phyloP scores from a whole-genome alignment of 1,140 invertebrate species.

The Stegodyphus mimosarum region DNA sequence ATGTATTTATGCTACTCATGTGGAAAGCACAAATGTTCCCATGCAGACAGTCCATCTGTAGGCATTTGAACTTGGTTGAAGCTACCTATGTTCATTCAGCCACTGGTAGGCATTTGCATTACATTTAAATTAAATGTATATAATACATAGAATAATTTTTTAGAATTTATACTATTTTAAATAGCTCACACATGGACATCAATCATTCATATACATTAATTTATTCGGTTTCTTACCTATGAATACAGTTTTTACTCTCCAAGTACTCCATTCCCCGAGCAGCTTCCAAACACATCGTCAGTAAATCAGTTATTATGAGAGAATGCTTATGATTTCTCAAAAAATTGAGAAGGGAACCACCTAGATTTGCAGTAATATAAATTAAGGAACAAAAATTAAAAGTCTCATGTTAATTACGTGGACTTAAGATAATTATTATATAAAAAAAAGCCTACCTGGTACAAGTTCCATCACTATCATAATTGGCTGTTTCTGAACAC shows the following conservation, averaged over 20 bases:
- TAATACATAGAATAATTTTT: too few relatives aligned
- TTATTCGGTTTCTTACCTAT: slow-evolving; percentile 70
- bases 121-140: too few relatives aligned
- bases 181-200: too few relatives aligned
- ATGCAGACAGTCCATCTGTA: background rate
- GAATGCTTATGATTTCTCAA: slow-evolving; percentile 73
- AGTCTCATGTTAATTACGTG: background rate
- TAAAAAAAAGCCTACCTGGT: slow-evolving; percentile 74
- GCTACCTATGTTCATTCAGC: too few relatives aligned
- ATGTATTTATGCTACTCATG: background rate
- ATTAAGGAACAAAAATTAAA: background rate
- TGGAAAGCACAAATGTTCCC: background rate
- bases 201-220: too few relatives aligned
- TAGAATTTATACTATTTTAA: too few relatives aligned
- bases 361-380: slow-evolving; percentile 69
- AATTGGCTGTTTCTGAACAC: slow-evolving; percentile 96
- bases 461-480: slow-evolving; percentile 99
- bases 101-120: too few relatives aligned
- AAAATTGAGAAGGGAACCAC: slow-evolving; percentile 89
- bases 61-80: background rate
- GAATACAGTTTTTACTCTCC: slow-evolving; percentile 96
- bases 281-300: slow-evolving; percentile 92
- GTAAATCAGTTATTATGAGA: slow-evolving; percentile 70
- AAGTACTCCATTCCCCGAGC: slow-evolving; percentile 96
- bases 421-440: background rate